phyloP scores from a whole-genome alignment of 2,888 invertebrate species.

The Aspidiotus destructor region DNA sequence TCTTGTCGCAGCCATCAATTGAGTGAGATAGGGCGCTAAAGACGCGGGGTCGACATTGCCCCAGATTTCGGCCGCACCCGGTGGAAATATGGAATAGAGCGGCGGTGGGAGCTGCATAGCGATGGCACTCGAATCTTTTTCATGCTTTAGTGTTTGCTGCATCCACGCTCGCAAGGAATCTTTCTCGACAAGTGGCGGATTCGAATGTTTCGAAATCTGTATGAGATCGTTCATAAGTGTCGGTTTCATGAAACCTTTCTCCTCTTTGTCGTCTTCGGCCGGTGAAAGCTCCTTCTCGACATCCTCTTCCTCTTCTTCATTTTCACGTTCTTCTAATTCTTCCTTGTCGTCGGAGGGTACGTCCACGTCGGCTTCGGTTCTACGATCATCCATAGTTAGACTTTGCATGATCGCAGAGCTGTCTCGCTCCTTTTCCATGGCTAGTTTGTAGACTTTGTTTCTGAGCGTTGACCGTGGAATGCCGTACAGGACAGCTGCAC shows the following conservation, averaged over 20 bases:
- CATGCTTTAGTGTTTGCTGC: constrained; percentile 37
- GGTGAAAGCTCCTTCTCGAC: constrained; percentile 45
- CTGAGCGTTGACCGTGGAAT: constrained; percentile 92
- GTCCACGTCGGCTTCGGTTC: constrained; percentile 6
- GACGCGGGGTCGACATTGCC: constrained; percentile 44
- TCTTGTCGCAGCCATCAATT: constrained; percentile 34
- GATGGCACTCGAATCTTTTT: constrained; percentile 32
- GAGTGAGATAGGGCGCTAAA: constrained; percentile 44
- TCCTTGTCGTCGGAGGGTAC: constrained; percentile 34
- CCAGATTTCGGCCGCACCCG: constrained; percentile 37
- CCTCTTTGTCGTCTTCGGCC: constrained; percentile 52
- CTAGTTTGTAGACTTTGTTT: constrained; percentile 85
- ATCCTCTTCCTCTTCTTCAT: constrained; percentile 36
- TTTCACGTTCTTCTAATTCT: constrained; percentile 35
- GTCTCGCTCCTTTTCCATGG: constrained; percentile 60
- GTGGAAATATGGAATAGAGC: constrained; percentile 35
- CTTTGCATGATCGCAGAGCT: constrained; percentile 39
- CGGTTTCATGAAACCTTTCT: constrained; percentile 49
- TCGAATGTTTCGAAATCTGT: constrained; percentile 43
- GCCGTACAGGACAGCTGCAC: constrained; percentile 91
- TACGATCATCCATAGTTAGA: constrained; percentile 36
- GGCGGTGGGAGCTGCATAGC: constrained; percentile 27
- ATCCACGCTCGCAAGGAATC: constrained; percentile 48
- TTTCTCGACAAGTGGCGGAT: constrained; percentile 41
- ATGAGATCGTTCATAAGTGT: constrained; percentile 52